Conservation (phyloP, 2,113 vertebrate species). For the Acanthisitta chloris region DNA sequence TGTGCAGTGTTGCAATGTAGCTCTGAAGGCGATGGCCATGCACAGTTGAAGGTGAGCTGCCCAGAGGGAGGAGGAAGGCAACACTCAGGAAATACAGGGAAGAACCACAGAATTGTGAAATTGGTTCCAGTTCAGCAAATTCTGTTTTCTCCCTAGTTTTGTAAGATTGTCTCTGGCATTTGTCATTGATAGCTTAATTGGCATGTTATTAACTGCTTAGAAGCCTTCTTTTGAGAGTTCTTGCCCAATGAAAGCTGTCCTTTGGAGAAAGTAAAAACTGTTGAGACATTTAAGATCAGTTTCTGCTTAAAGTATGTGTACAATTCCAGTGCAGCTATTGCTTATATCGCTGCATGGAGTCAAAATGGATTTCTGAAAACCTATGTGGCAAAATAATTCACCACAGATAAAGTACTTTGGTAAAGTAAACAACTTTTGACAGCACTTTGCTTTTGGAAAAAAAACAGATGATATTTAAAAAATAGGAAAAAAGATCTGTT, state of each 20-base stretch:
- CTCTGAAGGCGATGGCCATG: not conserved
- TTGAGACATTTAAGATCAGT: not conserved
- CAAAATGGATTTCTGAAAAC: not conserved
- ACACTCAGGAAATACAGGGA: not conserved
- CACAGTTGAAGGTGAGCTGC: rapidly evolving
- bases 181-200: not conserved
- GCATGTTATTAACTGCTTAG: not conserved
- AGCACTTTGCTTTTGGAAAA: not conserved
- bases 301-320: not conserved
- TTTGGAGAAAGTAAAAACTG: not conserved
- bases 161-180: not conserved
- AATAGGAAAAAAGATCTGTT: not conserved
- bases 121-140: not conserved
- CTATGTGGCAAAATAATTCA: not conserved
- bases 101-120: not conserved
- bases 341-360: not conserved
- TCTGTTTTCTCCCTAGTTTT: not conserved
- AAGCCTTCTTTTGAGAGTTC: not conserved
- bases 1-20: not conserved
- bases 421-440: not conserved
- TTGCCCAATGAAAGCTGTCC: not conserved
- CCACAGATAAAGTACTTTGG: not conserved
- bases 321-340: not conserved
- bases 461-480: not conserved
- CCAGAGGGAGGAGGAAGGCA: not conserved